phyloP scores from a whole-genome alignment of 1,140 invertebrate genomes.

The Chironomus striatipennis region DNA sequence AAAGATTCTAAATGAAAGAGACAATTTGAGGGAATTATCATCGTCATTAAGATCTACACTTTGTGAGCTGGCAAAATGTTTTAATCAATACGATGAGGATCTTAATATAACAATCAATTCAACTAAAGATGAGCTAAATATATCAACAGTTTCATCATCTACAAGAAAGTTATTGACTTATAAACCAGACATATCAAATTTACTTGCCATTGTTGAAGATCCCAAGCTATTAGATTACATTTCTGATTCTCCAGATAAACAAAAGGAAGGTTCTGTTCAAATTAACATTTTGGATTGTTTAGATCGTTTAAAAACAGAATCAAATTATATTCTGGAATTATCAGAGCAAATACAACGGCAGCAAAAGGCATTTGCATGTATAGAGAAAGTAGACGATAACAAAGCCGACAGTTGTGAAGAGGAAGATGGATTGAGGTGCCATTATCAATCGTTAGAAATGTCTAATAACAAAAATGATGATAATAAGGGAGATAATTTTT shows the following conservation, averaged over 20 bases:
- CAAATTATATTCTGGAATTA: slow-evolving; percentile 54
- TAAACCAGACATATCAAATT: slow-evolving; percentile 54
- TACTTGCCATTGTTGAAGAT: slow-evolving; percentile 44
- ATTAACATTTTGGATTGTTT: slow-evolving; percentile 55
- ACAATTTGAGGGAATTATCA: slow-evolving; percentile 37
- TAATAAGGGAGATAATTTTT: not conserved
- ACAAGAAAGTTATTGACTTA: slow-evolving; percentile 45
- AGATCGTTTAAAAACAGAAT: slow-evolving; percentile 53
- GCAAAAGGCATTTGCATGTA: slow-evolving; percentile 17
- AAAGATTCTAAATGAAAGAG: slow-evolving; percentile 45
- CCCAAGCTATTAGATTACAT: slow-evolving; percentile 37
- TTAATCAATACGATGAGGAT: slow-evolving; percentile 64
- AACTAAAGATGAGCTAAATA: slow-evolving; percentile 26
- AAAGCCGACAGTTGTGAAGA: slow-evolving; percentile 33
- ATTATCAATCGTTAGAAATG: not conserved
- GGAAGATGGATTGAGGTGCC: slow-evolving; percentile 33
- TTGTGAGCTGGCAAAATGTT: slow-evolving; percentile 58
- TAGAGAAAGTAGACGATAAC: slow-evolving; percentile 28
- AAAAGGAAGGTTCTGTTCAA: slow-evolving; percentile 36
- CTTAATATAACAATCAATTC: slow-evolving; percentile 48
- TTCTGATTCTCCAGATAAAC: slow-evolving; percentile 34
- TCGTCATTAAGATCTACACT: slow-evolving; percentile 43
- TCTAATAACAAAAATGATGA: not conserved
- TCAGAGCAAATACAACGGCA: slow-evolving; percentile 36
- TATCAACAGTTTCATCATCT: slow-evolving; percentile 25